Evolutionary conservation across 2,888 invertebrate genomes (phyloP).

Genomic region (Drosophila pullipes): DNA sequence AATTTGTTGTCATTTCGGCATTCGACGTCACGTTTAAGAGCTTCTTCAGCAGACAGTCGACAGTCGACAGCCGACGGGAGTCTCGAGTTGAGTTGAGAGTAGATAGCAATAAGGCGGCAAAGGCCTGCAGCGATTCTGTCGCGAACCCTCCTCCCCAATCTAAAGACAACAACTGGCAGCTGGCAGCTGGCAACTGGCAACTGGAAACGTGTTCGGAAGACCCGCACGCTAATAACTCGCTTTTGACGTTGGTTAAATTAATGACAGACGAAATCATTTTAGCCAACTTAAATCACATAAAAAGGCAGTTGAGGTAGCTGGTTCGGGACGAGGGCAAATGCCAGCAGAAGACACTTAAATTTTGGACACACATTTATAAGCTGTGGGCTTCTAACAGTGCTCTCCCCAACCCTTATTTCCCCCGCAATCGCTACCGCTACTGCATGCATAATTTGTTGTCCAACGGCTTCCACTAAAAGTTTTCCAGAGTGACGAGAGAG

Average conservation of each 20-base stretch:
- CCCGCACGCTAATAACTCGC: constrained; percentile 77
- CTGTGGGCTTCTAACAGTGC: constrained; percentile 65
- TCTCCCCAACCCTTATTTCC: background rate
- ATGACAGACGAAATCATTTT: constrained; percentile 78
- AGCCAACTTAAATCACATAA: constrained; percentile 72
- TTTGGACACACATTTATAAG: constrained; percentile 80
- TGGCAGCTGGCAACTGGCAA: constrained; percentile 5
- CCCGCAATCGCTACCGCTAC: constrained; percentile 3
- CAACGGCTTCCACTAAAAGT: constrained; percentile 73
- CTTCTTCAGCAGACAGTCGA: constrained; percentile 68
- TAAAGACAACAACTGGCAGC: constrained; percentile 12
- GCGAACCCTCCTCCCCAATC: constrained; percentile 8
- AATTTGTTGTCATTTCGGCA: constrained; percentile 75
- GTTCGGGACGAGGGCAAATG: constrained; percentile 32
- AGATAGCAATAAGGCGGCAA: constrained; percentile 55
- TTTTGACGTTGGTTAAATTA: constrained; percentile 72
- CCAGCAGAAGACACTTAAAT: constrained; percentile 65
- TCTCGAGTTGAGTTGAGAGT: constrained; percentile 7
- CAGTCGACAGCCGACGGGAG: constrained; percentile 28
- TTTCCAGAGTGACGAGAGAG: constrained; percentile 57
- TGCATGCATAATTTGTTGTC: constrained; percentile 75
- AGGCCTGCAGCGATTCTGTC: constrained; percentile 62
- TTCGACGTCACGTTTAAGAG: constrained; percentile 53
- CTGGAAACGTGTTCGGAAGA: constrained; percentile 69
- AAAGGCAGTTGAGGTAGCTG: constrained; percentile 23